Percentiles rank a stretch among this genome's conserved stretches.
Conservation (phyloP, 2,797 vertebrate genomes). For the Bovichtus variegatus region DNA sequence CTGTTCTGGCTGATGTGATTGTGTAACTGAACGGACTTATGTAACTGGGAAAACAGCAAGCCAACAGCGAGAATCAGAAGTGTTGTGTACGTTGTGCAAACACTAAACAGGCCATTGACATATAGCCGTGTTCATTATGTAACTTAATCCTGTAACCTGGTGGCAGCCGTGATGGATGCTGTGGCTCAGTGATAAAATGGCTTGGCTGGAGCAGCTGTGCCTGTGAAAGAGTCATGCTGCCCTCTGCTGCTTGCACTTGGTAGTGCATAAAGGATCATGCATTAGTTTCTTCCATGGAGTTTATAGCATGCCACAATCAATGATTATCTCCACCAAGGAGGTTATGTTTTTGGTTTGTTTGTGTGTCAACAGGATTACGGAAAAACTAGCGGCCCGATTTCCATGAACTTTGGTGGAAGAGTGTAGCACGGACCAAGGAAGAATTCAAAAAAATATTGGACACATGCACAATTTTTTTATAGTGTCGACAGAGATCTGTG, state of each 20-base stretch:
- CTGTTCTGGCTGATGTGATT: constrained; percentile 20
- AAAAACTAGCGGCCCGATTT: too few species aligned
- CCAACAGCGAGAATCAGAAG: constrained; percentile 1
- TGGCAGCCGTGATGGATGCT: constrained; percentile 56
- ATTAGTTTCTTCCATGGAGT: background rate
- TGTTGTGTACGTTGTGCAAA: background rate
- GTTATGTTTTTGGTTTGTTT: too few species aligned
- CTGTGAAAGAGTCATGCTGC: constrained; percentile 21
- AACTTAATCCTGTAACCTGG: constrained; percentile 30
- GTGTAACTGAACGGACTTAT: constrained; percentile 8
- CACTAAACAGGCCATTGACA: constrained; percentile 28
- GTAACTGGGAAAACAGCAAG: background rate
- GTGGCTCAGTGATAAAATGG: constrained; percentile 29
- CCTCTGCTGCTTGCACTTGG: constrained; percentile 9
- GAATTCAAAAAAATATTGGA: too few species aligned
- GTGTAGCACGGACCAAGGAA: too few species aligned
- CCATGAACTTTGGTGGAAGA: too few species aligned
- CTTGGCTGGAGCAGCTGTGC: constrained; percentile 16
- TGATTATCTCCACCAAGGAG: too few species aligned
- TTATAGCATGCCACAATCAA: background rate
- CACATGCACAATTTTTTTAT: too few species aligned
- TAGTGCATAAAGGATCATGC: background rate
- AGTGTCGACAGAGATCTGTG: too few species aligned
- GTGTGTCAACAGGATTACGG: too few species aligned
- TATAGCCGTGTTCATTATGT: constrained; percentile 34